Base-by-base conservation (phyloP, 1,140 invertebrate genomes). In the Eufriesea mexicana region DNA sequence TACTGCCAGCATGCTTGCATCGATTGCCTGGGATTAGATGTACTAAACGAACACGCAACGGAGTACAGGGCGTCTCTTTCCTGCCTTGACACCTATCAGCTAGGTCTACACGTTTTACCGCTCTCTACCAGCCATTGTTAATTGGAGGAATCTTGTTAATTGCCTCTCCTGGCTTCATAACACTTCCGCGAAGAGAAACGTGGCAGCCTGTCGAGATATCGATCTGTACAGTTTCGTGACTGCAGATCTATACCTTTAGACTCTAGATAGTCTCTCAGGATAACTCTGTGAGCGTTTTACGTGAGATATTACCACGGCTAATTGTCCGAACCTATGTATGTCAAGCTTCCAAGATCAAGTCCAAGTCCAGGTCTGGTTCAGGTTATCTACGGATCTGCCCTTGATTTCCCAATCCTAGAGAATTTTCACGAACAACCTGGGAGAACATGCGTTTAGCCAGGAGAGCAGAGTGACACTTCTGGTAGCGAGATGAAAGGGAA, bases 141-240 rank as follows among this genome's bases (percentile, higher is more conserved):
- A 82, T 81, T 76, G 51, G 9, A n/a, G 71, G 23, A 57, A 18
- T 25, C 9, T 51, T 45, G 79, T 76, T 82, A 82, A 75, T 49
- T 75, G 62, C 20, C 45, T 2, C 16, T n/a, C 2, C 18, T 57
- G 25, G 14, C 78, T 51, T 51, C 45, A 12, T 51, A 45, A 72
- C 16, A 28, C 25, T 49, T 10, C 8, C n/a, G 0, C 5, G 42
- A 14, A 9, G 55, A 49, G 79, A 82, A 76, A 76, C 51, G 28
- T 5, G 25, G 20, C 20, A 20, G 12, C 7, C 14, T 20, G n/a
- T 20, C 18, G 8, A 9, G 2, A 8, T 23, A 25, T 14, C 6
- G 5, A 28, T 28, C 25, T 20, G 10, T 47, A 66, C 23, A 20
- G 45, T 42, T 45, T 20, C 23, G 18, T 47, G 25, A 61, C 10